Conservation (phyloP, 2,797 vertebrate species). For the Ficedula albicollis region DNA sequence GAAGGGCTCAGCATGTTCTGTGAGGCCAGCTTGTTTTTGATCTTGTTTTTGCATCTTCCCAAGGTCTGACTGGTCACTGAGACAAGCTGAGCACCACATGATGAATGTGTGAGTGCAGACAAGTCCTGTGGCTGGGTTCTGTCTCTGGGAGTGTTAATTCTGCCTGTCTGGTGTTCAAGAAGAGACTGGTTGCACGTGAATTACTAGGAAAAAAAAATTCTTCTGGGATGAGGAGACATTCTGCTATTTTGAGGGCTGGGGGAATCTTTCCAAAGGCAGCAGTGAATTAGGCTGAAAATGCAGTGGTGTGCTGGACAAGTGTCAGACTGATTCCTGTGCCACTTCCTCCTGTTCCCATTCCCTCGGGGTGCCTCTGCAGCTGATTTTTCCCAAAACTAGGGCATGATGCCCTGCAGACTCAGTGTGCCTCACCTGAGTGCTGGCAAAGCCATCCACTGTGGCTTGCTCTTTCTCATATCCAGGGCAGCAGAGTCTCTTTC, state of each 20-base stretch:
- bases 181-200: not conserved
- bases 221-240: not conserved
- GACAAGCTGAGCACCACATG: accelerated
- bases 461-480: not conserved
- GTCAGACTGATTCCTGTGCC: not conserved
- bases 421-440: not conserved
- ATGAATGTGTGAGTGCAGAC: not conserved
- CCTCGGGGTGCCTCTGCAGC: not conserved
- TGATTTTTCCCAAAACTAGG: not conserved
- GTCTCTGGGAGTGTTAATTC: not conserved
- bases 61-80: not conserved
- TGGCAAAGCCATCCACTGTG: not conserved
- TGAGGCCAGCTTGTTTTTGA: not conserved
- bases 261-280: not conserved
- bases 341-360: not conserved
- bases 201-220: not conserved
- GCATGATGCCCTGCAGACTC: not conserved
- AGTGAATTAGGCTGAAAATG: not conserved
- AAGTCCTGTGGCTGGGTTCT: not conserved
- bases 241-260: not conserved
- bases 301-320: not conserved
- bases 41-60: not conserved
- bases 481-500: not conserved
- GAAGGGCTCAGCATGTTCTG: not conserved
- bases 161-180: not conserved